A percentile compares a stretch with the other conserved stretches of the same genome.
Conservation (phyloP, 2,888 invertebrate species). For the Oscheius sp. region DNA sequence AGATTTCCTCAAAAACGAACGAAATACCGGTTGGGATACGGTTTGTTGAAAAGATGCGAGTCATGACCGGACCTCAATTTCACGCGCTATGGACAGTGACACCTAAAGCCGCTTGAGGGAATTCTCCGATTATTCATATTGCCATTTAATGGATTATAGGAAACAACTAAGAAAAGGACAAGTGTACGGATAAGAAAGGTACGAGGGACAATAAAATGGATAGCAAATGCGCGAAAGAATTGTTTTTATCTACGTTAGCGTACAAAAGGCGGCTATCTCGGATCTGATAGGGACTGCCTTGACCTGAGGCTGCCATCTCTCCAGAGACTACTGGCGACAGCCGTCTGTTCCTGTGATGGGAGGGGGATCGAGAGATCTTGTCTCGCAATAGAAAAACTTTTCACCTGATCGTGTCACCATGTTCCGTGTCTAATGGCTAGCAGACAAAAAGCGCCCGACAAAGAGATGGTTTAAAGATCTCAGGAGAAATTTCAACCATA, state of each 20-base stretch:
- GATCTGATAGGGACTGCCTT: constrained; percentile 35
- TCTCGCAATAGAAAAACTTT: background rate
- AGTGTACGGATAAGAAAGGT: background rate
- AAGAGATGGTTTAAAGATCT: too few relatives aligned
- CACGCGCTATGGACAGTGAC: constrained; percentile 28
- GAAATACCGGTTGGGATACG: constrained; percentile 26
- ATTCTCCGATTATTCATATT: constrained; percentile 21
- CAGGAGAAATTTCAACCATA: too few relatives aligned
- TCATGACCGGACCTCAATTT: constrained; percentile 34
- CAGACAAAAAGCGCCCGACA: too few relatives aligned
- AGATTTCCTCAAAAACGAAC: constrained; percentile 1
- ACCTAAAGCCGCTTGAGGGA: constrained; percentile 23
- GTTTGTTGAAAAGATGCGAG: constrained; percentile 16
- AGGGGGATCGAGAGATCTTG: background rate
- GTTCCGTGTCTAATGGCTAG: too few relatives aligned
- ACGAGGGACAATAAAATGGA: background rate
- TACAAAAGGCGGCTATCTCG: constrained; percentile 34
- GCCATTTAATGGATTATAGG: background rate
- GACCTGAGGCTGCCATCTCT: constrained; percentile 33
- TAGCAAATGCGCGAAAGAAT: constrained; percentile 15
- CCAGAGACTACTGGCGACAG: constrained; percentile 28
- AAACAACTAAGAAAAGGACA: background rate
- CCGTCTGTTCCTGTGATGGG: constrained; percentile 14
- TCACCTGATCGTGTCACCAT: background rate
- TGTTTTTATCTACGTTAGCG: constrained; percentile 17